Conservation (phyloP, 2,888 invertebrate species). For the Brachylomia viminalis region DNA sequence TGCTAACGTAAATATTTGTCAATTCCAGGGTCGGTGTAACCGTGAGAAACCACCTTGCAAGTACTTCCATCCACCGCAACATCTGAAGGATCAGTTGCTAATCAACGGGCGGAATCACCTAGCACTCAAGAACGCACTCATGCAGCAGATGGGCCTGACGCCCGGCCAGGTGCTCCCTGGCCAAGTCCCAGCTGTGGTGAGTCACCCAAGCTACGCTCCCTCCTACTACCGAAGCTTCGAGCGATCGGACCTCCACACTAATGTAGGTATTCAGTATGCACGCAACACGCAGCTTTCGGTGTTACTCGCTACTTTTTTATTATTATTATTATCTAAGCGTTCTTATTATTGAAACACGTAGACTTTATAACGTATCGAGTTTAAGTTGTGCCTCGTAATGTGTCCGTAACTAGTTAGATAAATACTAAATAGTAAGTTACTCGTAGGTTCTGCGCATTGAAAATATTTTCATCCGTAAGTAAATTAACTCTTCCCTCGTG, state of each 20-base stretch:
- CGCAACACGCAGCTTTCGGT: slow-evolving; percentile 89
- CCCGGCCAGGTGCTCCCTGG: slow-evolving; percentile 98
- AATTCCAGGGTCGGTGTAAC: slow-evolving; percentile 99
- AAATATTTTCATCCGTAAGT: slow-evolving; percentile 68
- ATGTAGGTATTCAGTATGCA: slow-evolving; percentile 81
- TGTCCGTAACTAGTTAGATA: slow-evolving; percentile 50
- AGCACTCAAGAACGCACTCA: slow-evolving; percentile 99
- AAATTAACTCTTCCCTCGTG: slow-evolving; percentile 70
- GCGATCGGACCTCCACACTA: slow-evolving; percentile 85
- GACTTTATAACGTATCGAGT: slow-evolving; percentile 75
- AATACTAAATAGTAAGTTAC: slow-evolving; percentile 53
- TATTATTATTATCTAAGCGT: slow-evolving; percentile 76
- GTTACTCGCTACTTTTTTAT: slow-evolving; percentile 80
- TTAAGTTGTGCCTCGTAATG: slow-evolving; percentile 83
- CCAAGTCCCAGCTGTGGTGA: slow-evolving; percentile 98
- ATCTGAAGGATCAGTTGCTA: slow-evolving; percentile 99
- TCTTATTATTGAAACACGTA: slow-evolving; percentile 81
- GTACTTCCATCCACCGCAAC: slow-evolving; percentile 99
- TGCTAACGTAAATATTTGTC: slow-evolving; percentile 46
- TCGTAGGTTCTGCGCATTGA: slow-evolving; percentile 57
- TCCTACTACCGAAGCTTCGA: slow-evolving; percentile 77
- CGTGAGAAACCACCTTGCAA: slow-evolving; percentile 99
- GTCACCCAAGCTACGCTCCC: slow-evolving; percentile 80
- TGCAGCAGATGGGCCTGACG: slow-evolving; percentile 98
- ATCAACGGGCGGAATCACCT: slow-evolving; percentile 99